Evolutionary conservation across 2,797 vertebrate genomes (phyloP).

Genomic region (Sebastes taczanowskii): DNA sequence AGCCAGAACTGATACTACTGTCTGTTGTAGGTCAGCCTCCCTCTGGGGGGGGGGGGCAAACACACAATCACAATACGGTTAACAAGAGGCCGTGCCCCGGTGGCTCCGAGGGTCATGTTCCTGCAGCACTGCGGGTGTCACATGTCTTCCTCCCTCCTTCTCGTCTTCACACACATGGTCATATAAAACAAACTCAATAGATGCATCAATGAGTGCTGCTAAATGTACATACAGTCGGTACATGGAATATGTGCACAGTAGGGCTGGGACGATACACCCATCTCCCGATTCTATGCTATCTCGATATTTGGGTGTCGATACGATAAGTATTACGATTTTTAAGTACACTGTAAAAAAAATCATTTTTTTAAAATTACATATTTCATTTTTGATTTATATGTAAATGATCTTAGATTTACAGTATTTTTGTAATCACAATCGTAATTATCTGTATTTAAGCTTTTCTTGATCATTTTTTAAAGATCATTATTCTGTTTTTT

Average conservation of each 20-base stretch:
- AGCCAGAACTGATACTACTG: conserved; percentile 55
- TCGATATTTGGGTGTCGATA: no score
- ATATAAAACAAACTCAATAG: not conserved
- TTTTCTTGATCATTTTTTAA: no score
- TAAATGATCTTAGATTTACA: no score
- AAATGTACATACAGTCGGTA: not conserved
- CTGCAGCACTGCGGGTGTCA: conserved; percentile 7
- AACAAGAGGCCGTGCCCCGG: conserved; percentile 43
- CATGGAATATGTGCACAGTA: not conserved
- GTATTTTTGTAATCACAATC: no score
- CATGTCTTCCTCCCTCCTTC: not conserved
- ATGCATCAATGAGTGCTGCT: not conserved
- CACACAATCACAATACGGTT: conserved; percentile 41
- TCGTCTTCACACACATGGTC: not conserved
- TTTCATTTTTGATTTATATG: no score
- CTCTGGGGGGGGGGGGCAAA: conserved; percentile 19
- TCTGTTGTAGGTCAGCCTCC: conserved; percentile 52
- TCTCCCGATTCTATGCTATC: no score
- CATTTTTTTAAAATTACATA: no score
- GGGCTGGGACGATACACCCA: no score
- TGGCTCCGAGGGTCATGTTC: conserved; percentile 32
- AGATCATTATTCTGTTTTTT: no score
- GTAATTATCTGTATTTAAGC: no score
- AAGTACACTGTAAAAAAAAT: no score
- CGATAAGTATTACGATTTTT: no score